Evolutionary conservation across 2,113 vertebrate species (phyloP).

Genomic region (Neogobius melanostomus): DNA sequence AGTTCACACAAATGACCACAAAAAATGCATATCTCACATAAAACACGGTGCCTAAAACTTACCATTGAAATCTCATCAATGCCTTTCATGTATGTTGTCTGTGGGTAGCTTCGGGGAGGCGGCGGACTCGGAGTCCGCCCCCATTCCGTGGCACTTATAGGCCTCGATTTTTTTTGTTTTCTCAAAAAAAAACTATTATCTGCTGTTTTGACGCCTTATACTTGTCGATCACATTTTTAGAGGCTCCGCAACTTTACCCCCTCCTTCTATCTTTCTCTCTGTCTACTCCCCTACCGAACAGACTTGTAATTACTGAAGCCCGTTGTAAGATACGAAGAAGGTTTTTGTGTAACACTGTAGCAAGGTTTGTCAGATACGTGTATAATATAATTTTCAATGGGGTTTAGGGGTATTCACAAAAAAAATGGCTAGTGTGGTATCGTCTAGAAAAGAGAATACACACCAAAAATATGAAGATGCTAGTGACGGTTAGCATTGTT

Average conservation of each 20-base stretch:
- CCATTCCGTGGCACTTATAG: conserved; percentile 45
- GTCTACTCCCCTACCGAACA: conserved; percentile 44
- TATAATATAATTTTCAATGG: conserved; percentile 63
- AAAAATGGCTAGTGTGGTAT: conserved; percentile 47
- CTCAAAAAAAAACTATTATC: conserved; percentile 41
- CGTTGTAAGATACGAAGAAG: conserved; percentile 72
- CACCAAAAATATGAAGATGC: conserved; percentile 64
- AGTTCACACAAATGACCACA: conserved; percentile 83
- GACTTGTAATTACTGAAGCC: conserved; percentile 66
- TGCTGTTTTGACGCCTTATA: conserved; percentile 73
- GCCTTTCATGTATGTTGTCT: conserved; percentile 71
- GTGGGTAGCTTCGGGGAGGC: conserved; percentile 65
- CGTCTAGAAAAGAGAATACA: conserved; percentile 66
- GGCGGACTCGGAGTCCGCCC: conserved; percentile 38
- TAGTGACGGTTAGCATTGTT: conserved; percentile 41
- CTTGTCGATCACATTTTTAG: conserved; percentile 67
- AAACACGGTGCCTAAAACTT: conserved; percentile 99
- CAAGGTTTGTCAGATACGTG: conserved; percentile 67
- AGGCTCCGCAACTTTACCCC: conserved; percentile 27
- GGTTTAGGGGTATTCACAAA: conserved; percentile 40
- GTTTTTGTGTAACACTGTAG: conserved; percentile 74
- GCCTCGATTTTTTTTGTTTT: conserved; percentile 33
- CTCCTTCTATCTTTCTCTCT: background rate
- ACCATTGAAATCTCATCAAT: conserved; percentile 84
- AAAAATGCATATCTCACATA: conserved; percentile 65